A percentile compares a stretch with the other conserved stretches of the same genome.
These are phyloP conservation scores for Amiota minor DNA, from an alignment of 2,888 invertebrate genomes.

Conservation along the genomic window DNA sequence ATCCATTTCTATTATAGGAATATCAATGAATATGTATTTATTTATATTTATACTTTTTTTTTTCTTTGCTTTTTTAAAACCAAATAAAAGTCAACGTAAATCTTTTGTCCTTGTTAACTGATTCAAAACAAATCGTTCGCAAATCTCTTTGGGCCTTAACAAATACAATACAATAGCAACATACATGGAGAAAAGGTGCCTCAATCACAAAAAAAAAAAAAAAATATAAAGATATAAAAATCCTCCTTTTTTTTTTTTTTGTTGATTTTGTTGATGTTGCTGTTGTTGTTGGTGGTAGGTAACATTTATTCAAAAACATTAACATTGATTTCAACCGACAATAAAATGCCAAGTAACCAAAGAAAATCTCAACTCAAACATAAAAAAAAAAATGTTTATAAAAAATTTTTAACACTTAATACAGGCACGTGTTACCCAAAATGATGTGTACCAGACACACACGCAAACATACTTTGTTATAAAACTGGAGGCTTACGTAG, in stretches of 20 bases:
- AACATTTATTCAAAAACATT: constrained; percentile 25
- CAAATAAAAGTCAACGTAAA: no score
- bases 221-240: neutral
- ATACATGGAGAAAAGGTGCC: neutral
- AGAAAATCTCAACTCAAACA: neutral
- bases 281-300: neutral
- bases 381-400: neutral
- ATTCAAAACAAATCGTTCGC: constrained; percentile 22
- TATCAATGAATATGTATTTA: no score
- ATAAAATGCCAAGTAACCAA: constrained; percentile 11
- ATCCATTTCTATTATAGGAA: no score
- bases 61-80: no score
- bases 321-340: constrained; percentile 11
- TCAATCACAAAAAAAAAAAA: neutral
- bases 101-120: constrained; percentile 20
- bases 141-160: constrained; percentile 1
- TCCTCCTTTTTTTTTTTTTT: neutral
- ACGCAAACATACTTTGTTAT: neutral
- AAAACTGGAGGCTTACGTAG: neutral
- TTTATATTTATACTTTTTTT: no score
- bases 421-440: constrained; percentile 21
- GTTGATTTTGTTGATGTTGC: neutral
- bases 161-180: neutral
- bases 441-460: neutral
- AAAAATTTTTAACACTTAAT: neutral